Base-by-base conservation (phyloP, 2,113 vertebrate species). In the Pedetes capensis region DNA sequence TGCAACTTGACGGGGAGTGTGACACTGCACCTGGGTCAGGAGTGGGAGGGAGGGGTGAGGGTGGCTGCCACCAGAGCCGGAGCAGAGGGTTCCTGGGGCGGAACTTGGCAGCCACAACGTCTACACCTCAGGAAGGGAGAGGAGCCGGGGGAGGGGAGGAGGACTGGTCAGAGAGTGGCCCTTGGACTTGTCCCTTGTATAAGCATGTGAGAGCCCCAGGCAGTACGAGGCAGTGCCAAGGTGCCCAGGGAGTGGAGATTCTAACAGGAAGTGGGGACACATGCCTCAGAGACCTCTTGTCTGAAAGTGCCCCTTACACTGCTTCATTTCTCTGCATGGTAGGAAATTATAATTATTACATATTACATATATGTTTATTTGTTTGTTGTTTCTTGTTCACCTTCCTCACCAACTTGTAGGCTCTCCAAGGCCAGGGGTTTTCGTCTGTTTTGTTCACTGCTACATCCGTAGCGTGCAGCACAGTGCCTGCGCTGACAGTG, bases 181-280 rank as follows among this genome's bases (percentile, higher is more conserved):
- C 55, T 74, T 80, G 42, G 53, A 23, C 13, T 25, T 6, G 5
- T 12, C 39, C 63, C 53, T 76, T 6, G 22, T n/a, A n/a, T n/a
- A n/a, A 0, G 8, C 1, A 25, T 23, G n/a, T 22, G 8, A 44
- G 63, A 17, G 23, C 20, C 16, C 10, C 39, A 27, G 49, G 1
- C 16, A 17, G 42, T 6, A 18, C 0, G 13, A 3, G 13, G 42
- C 17, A 34, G 23, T 9, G 32, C 12, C 44, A 34, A 55, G 16
- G 44, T 47, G 51, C 3, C 91, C 7, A 6, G 69, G 16, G 39
- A 44, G 39, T 44, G 20, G 23, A 61, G 37, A 37, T 59, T 51
- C 51, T 51, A 32, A 13, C n/a, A 68, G 51, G n/a, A 59, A 16
- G n/a, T 61, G 12, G 5, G 32, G 2, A 44, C 23, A 4, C 25